Conservation (phyloP, 2,888 invertebrate species). For the Eulithis testata region DNA sequence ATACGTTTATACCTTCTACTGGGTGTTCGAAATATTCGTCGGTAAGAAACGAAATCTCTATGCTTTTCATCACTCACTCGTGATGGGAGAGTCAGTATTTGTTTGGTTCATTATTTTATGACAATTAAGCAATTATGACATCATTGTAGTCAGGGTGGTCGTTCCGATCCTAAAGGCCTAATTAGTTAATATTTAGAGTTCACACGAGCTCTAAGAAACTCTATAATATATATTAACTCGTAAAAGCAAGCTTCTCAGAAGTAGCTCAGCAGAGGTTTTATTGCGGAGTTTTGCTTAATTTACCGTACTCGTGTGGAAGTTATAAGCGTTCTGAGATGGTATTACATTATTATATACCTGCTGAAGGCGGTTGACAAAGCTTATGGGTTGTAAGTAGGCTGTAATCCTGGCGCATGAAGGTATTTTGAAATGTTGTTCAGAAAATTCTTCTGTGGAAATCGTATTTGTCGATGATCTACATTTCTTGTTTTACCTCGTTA, state of each 20-base stretch:
- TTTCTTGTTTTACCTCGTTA: too few species aligned
- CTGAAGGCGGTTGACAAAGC: constrained; percentile 23
- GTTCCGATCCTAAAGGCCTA: too few species aligned
- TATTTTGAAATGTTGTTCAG: constrained; percentile 10
- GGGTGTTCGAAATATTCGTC: constrained; percentile 73
- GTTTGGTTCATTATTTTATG: background rate
- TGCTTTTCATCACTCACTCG: too few species aligned
- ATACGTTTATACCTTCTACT: constrained; percentile 68
- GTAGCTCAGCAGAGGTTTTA: constrained; percentile 29
- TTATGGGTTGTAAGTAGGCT: constrained; percentile 30
- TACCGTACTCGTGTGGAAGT: constrained; percentile 29
- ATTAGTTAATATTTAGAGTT: too few species aligned
- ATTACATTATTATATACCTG: constrained; percentile 36
- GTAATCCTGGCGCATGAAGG: constrained; percentile 31
- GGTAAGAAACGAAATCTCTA: constrained; percentile 53
- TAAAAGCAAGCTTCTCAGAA: constrained; percentile 15
- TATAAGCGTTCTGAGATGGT: constrained; percentile 26
- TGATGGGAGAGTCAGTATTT: too few species aligned
- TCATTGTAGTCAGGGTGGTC: too few species aligned
- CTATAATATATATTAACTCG: background rate
- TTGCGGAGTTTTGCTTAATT: constrained; percentile 31
- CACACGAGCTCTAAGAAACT: too few species aligned
- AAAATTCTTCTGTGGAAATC: background rate
- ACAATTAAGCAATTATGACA: background rate
- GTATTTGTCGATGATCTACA: background rate